A percentile compares a stretch with the other conserved stretches of the same genome.
Evolutionary conservation across 53 echinoderm and acorn worm species (phyloP).

Genomic region (Temnopleurus reevesii): DNA sequence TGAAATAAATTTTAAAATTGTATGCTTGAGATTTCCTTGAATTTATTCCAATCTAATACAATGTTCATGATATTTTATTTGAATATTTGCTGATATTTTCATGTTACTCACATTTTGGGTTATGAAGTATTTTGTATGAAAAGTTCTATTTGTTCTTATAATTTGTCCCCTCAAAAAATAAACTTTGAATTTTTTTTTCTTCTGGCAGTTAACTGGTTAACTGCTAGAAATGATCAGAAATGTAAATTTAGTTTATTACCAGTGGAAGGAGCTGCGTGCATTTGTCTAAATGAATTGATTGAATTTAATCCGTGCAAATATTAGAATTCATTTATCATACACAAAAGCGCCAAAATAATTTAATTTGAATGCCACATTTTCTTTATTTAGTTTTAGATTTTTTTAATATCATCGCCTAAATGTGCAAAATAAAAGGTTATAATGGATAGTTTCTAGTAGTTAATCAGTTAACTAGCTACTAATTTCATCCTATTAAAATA

Average conservation of each 20-base stretch:
- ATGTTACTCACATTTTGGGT: neutral
- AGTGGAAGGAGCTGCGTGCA: neutral
- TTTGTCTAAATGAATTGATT: neutral
- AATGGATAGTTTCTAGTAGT: slow-evolving; percentile 22
- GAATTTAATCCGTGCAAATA: neutral
- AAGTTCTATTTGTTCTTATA: too few relatives aligned
- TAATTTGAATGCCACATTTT: too few relatives aligned
- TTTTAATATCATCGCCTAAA: too few relatives aligned
- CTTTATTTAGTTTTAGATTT: too few relatives aligned
- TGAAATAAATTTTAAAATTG: neutral
- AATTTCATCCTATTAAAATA: neutral
- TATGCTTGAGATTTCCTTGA: too few relatives aligned
- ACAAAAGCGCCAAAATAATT: neutral
- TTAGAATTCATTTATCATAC: neutral
- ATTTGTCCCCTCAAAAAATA: neutral
- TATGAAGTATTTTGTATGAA: neutral
- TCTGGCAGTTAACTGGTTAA: slow-evolving; percentile 25
- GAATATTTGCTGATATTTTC: neutral
- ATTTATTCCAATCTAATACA: neutral
- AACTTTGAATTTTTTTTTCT: neutral
- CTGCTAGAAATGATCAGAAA: neutral
- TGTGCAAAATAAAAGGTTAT: too few relatives aligned
- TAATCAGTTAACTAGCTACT: slow-evolving; percentile 10
- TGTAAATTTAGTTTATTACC: neutral
- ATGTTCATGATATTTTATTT: neutral